A percentile compares a stretch with the other conserved stretches of the same genome.
Evolutionary conservation across 2,113 vertebrate genomes (phyloP).

Genomic region (Cranoglanis bouderius): DNA sequence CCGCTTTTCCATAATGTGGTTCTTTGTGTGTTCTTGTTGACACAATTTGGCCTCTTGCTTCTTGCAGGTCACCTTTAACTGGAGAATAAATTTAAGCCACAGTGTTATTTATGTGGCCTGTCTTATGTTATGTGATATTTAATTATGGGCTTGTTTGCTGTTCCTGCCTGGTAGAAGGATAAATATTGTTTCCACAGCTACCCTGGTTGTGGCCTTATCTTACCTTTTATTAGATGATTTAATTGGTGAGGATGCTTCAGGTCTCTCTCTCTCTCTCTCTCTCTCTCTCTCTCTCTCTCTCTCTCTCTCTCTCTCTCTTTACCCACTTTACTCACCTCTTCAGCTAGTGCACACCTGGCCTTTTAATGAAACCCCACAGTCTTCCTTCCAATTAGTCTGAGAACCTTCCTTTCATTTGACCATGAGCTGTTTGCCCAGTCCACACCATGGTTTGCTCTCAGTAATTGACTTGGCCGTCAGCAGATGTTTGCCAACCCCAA

Average conservation of each 20-base stretch:
- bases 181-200: background rate
- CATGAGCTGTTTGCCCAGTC: constrained; percentile 41
- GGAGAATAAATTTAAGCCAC: constrained; percentile 8
- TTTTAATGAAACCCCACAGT: constrained; percentile 7
- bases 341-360: constrained; percentile 12
- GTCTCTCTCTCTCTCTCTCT: background rate
- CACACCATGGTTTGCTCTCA: constrained; percentile 1
- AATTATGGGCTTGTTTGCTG: constrained; percentile 14
- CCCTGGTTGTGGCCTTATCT: background rate
- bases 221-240: constrained; percentile 15
- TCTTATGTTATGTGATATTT: background rate
- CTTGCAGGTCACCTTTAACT: background rate
- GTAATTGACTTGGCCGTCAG: constrained; percentile 30
- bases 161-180: background rate
- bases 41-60: constrained; percentile 23
- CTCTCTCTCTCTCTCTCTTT: background rate
- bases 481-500: constrained; percentile 38
- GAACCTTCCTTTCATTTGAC: constrained; percentile 17
- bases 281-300: background rate
- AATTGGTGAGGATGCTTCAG: background rate
- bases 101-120: background rate
- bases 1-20: constrained; percentile 14
- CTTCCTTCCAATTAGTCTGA: constrained; percentile 16
- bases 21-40: constrained; percentile 32
- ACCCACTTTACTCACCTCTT: background rate